These are phyloP conservation scores for Hylaeus volcanicus DNA, from an alignment of 1,140 invertebrate species.

Conservation along the genomic window DNA sequence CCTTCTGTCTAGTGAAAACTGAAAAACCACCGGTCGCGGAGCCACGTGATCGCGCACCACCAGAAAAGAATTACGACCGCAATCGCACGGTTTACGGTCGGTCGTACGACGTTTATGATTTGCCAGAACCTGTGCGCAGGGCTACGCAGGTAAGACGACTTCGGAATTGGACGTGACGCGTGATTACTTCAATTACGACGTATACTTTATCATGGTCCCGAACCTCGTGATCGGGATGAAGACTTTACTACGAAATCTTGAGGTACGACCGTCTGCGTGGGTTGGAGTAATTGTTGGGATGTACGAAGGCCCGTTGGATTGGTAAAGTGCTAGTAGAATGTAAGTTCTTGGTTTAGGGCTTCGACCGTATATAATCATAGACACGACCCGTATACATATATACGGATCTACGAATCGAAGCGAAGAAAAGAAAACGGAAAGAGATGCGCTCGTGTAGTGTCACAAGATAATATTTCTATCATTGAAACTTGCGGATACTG, in stretches of 20 bases:
- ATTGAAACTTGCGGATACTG: too few relatives aligned
- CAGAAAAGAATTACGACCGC: conserved; percentile 44
- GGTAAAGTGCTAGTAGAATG: too few relatives aligned
- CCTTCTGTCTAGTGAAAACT: conserved; percentile 25
- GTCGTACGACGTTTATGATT: conserved; percentile 33
- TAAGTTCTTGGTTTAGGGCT: too few relatives aligned
- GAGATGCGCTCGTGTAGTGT: too few relatives aligned
- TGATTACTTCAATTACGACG: background rate
- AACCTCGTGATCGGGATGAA: background rate
- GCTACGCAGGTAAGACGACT: background rate
- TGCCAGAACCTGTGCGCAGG: background rate
- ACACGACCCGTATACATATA: too few relatives aligned
- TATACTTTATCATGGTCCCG: background rate
- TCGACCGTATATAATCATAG: too few relatives aligned
- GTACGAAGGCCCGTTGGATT: too few relatives aligned
- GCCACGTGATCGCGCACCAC: conserved; percentile 20
- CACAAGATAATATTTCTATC: too few relatives aligned
- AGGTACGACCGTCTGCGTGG: too few relatives aligned
- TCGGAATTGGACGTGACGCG: conserved; percentile 14
- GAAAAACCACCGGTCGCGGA: conserved; percentile 11
- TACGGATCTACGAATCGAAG: too few relatives aligned
- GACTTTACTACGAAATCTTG: background rate
- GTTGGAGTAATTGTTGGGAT: background rate
- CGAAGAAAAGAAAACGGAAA: too few relatives aligned
- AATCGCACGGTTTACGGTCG: conserved; percentile 35